Base-by-base conservation (phyloP, 1,140 invertebrate species). In the Ladona fulva region DNA sequence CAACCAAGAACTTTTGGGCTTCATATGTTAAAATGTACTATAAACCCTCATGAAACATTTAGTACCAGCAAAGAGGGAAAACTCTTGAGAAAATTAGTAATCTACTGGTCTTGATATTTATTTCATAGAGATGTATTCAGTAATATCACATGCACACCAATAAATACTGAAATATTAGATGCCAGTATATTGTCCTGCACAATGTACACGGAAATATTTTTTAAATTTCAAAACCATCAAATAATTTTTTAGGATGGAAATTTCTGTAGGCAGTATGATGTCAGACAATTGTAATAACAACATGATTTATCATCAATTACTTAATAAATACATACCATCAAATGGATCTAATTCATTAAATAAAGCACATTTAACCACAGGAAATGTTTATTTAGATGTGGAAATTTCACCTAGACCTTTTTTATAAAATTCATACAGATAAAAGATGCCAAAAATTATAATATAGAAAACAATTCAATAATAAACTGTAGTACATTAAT, bases 81-180 rank as follows among this genome's bases (percentile, higher is more conserved):
- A 66, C 52, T 19, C 16, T 66, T 19, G 52, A 66, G 52, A 66
- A 66, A 66, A 66, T 66, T 66, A 66, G 14, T 22, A 66, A 66
- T 66, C 52, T 66, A 66, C n/a, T 66, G 52, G 52, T 66, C 52
- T 19, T 66, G 14, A 22, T 66, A 66, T 66, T 66, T 66, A 66
- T 16, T 66, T 66, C 52, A 66, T 66, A 66, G 52, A 66, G 52
- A 66, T 66, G 52, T 22, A 66, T 22, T 66, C n/a, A 66, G n/a
- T 66, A 66, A 66, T 66, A 66, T 66, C 52, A 66, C 52, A 66
- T 22, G 52, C 52, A 66, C 52, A 66, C 52, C n/a, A 22, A 66
- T 66, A 66, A 66, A 66, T 66, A 66, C 52, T 66, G 52, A 66
- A 66, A 22, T 66, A 66, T 66, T 66, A 66, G 52, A 66, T 66